Evolutionary conservation across 1,140 invertebrate species (phyloP).

Genomic region (Drepana arcuata): DNA sequence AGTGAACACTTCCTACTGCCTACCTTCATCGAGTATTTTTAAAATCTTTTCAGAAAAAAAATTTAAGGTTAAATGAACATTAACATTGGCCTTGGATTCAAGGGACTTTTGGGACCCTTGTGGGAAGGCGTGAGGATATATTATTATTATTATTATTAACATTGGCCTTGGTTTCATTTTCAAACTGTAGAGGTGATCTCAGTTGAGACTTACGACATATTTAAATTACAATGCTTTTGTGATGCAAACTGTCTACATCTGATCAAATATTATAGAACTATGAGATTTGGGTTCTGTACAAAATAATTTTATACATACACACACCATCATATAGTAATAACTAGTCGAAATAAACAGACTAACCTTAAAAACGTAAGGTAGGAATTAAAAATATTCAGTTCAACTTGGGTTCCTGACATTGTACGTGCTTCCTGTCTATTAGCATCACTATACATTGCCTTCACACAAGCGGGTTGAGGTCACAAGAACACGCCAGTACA

Average conservation of each 20-base stretch:
- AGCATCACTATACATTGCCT: conserved; percentile 57
- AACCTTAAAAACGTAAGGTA: too few relatives aligned
- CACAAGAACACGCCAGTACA: conserved; percentile 23
- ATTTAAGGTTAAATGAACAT: conserved; percentile 33
- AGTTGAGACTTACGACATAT: conserved; percentile 27
- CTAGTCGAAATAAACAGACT: too few relatives aligned
- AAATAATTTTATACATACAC: too few relatives aligned
- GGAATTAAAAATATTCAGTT: conserved; percentile 9
- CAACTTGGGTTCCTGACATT: conserved; percentile 44
- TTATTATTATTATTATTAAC: conserved; percentile 16
- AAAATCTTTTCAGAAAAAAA: conserved; percentile 34
- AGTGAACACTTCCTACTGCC: too few relatives aligned
- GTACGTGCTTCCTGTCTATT: conserved; percentile 60
- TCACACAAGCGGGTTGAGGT: conserved; percentile 63
- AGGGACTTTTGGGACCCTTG: too few relatives aligned
- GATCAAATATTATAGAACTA: conserved; percentile 18
- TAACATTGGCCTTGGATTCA: too few relatives aligned
- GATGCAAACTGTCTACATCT: conserved; percentile 27
- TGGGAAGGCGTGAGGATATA: not conserved
- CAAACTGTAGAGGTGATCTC: conserved; percentile 37
- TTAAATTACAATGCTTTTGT: conserved; percentile 41
- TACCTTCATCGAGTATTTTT: too few relatives aligned
- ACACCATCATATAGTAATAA: too few relatives aligned
- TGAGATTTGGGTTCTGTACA: too few relatives aligned
- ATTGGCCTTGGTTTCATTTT: conserved; percentile 40